These are phyloP conservation scores for Albula glossodonta DNA, from an alignment of 2,113 vertebrate genomes.

Conservation along the genomic window DNA sequence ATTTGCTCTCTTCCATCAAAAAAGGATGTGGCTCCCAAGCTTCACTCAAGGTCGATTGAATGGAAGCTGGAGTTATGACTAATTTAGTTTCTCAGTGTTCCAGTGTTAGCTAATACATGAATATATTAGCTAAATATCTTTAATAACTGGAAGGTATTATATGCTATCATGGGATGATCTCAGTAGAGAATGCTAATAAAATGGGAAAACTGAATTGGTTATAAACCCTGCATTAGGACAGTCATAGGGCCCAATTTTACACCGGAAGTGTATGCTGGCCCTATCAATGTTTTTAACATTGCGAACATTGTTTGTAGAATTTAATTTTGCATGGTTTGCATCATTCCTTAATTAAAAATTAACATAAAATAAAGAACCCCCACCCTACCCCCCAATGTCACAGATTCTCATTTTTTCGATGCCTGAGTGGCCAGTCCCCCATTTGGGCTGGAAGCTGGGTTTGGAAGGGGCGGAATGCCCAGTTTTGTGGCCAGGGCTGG, in stretches of 20 bases:
- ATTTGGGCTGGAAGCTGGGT: neutral
- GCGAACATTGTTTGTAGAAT: neutral
- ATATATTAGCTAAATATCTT: neutral
- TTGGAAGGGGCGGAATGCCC: neutral
- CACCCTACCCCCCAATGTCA: neutral
- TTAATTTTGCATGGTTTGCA: neutral
- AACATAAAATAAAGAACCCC: slow-evolving; percentile 3
- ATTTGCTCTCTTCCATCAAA: neutral
- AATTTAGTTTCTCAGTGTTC: neutral
- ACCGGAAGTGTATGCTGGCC: neutral
- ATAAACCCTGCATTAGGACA: too few relatives aligned
- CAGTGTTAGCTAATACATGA: too few relatives aligned
- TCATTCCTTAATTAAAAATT: neutral
- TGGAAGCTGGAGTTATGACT: neutral
- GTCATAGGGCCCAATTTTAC: neutral
- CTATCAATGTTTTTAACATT: neutral
- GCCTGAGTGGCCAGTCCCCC: neutral
- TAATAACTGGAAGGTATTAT: neutral
- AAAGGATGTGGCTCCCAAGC: neutral
- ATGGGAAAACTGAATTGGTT: neutral
- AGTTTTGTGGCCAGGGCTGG: neutral
- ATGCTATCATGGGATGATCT: neutral
- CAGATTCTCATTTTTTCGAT: neutral
- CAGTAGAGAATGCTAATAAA: neutral
- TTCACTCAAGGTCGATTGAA: neutral